These are phyloP conservation scores for Tyto alba DNA, from an alignment of 2,113 vertebrate genomes.

Conservation along the genomic window DNA sequence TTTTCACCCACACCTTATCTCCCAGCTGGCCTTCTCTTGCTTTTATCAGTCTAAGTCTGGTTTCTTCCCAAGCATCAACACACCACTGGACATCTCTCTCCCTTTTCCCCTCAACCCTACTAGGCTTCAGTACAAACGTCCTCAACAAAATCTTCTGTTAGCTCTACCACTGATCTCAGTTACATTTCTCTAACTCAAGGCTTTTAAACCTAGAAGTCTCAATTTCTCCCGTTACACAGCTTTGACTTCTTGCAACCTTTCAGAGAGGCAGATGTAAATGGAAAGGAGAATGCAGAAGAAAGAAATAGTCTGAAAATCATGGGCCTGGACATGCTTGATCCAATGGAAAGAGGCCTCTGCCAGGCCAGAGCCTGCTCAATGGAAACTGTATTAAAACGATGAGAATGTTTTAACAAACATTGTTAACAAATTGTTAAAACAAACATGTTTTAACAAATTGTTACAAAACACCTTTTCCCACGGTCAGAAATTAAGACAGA, in stretches of 20 bases:
- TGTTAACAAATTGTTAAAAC: no score
- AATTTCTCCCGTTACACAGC: not conserved
- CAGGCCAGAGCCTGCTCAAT: not conserved
- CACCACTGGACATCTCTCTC: not conserved
- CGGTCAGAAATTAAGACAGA: not conserved
- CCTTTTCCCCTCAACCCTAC: not conserved
- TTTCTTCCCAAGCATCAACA: not conserved
- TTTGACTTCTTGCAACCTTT: not conserved
- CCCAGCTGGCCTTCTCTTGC: not conserved
- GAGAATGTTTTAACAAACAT: no score
- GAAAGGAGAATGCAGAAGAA: not conserved
- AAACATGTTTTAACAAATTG: no score
- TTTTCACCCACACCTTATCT: not conserved
- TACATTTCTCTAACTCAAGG: not conserved
- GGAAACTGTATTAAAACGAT: not conserved
- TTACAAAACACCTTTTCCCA: not conserved
- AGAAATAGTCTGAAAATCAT: not conserved
- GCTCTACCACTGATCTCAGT: not conserved
- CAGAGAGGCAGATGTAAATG: not conserved
- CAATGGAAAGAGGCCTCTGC: not conserved
- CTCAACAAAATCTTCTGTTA: not conserved
- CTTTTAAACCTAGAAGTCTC: not conserved
- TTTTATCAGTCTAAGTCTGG: not conserved
- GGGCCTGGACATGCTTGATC: not conserved
- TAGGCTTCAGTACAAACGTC: not conserved